phyloP scores from a whole-genome alignment of 2,888 invertebrate genomes.

The Acanthoscelides obtectus region DNA sequence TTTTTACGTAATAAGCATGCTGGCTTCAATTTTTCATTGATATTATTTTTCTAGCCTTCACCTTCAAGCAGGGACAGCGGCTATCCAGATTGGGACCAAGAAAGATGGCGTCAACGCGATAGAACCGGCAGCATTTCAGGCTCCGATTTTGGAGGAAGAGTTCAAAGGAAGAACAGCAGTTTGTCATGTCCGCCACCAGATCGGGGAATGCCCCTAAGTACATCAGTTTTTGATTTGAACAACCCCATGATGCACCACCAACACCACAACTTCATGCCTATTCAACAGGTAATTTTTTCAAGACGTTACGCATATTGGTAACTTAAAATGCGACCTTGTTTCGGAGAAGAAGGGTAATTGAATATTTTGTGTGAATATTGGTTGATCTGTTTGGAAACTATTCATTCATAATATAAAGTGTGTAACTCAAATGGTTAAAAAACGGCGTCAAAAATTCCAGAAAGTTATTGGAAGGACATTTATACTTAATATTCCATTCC shows the following conservation, averaged over 20 bases:
- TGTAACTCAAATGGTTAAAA: too few species aligned
- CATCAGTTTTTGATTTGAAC: constrained; percentile 56
- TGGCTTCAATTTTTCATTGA: too few species aligned
- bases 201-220: constrained; percentile 42
- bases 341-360: too few species aligned
- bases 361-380: too few species aligned
- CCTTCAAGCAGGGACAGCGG: constrained; percentile 46
- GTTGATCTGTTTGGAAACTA: too few species aligned
- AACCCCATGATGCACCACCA: constrained; percentile 34
- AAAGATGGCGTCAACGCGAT: constrained; percentile 37
- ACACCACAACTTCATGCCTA: constrained; percentile 43
- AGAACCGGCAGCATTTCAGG: constrained; percentile 45
- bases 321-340: too few species aligned
- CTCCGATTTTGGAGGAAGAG: constrained; percentile 33
- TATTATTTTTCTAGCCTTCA: constrained; percentile 15
- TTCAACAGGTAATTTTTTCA: constrained; percentile 55
- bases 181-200: constrained; percentile 37
- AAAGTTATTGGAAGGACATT: too few species aligned
- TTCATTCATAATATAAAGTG: too few species aligned
- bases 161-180: constrained; percentile 39
- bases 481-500: too few species aligned
- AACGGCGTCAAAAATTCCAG: too few species aligned
- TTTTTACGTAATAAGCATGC: too few species aligned
- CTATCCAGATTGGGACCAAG: constrained; percentile 48
- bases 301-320: neutral